A percentile compares a stretch with the other conserved stretches of the same genome.
These are phyloP conservation scores for Macrosoma leucophasiata DNA, from an alignment of 2,888 invertebrate genomes.

Conservation along the genomic window DNA sequence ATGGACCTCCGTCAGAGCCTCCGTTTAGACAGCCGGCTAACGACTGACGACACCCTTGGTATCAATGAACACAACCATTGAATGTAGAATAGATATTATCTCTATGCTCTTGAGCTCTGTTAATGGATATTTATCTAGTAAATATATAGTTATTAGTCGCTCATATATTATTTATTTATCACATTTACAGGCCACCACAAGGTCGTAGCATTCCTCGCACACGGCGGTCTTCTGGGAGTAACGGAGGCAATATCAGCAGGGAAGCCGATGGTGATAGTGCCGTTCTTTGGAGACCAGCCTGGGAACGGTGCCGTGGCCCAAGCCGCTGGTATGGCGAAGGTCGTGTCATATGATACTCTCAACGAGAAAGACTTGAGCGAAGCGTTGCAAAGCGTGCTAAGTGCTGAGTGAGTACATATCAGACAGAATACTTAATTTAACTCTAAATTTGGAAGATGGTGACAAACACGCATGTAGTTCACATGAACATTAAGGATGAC, in stretches of 20 bases:
- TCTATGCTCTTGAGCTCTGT: too few relatives aligned
- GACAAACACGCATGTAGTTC: too few relatives aligned
- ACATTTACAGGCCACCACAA: conserved; percentile 74
- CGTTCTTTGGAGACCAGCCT: conserved; percentile 79
- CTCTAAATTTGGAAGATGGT: neutral
- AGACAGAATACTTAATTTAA: conserved; percentile 1
- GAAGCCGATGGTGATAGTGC: conserved; percentile 77
- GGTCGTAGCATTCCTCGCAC: conserved; percentile 76
- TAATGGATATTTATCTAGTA: too few relatives aligned
- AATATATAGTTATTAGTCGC: too few relatives aligned
- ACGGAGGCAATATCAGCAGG: conserved; percentile 78
- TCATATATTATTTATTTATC: too few relatives aligned
- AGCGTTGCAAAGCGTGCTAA: conserved; percentile 66
- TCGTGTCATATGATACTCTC: conserved; percentile 64
- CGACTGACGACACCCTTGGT: too few relatives aligned
- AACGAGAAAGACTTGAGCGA: conserved; percentile 67
- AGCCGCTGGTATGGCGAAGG: conserved; percentile 67
- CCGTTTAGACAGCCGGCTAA: too few relatives aligned
- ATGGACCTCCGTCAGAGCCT: too few relatives aligned
- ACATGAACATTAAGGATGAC: too few relatives aligned
- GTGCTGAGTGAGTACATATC: conserved; percentile 70
- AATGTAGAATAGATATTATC: too few relatives aligned
- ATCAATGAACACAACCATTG: too few relatives aligned
- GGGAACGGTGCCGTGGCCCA: conserved; percentile 71
- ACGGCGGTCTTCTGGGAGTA: conserved; percentile 78